These are phyloP conservation scores for Blastomussa wellsi DNA, from an alignment of 92 coral and sea anemone genomes.

Conservation along the genomic window DNA sequence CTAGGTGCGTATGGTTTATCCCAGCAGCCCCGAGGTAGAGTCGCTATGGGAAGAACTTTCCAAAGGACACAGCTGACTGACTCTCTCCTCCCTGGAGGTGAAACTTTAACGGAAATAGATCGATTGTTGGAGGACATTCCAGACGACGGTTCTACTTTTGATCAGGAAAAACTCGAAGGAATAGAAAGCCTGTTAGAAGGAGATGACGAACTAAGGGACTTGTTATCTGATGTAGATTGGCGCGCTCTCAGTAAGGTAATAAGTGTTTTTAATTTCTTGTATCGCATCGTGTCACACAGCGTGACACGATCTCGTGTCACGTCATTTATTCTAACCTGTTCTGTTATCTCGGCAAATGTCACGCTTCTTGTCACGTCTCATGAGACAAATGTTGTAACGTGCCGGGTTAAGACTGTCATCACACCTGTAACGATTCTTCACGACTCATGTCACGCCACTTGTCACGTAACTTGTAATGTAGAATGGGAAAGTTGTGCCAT, in stretches of 20 bases:
- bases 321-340: no score
- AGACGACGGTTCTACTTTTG: conserved; percentile 63
- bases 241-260: conserved; percentile 15
- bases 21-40: not conserved
- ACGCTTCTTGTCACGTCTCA: not conserved
- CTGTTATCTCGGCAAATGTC: no score
- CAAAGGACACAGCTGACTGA: conserved; percentile 26
- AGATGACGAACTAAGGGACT: conserved; percentile 67
- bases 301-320: not conserved
- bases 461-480: not conserved
- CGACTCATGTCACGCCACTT: not conserved
- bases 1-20: conserved; percentile 1
- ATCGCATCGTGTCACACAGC: not conserved
- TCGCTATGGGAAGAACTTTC: conserved; percentile 20
- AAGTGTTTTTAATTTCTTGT: not conserved
- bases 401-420: no score
- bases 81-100: conserved; percentile 35
- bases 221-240: conserved; percentile 62
- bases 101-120: conserved; percentile 53
- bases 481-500: not conserved
- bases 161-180: conserved; percentile 50
- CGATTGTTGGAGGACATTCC: conserved; percentile 59
- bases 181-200: conserved; percentile 66
- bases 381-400: not conserved
- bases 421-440: no score